Percentiles rank a stretch among this genome's conserved stretches.
These are phyloP conservation scores for Caenorhabditis remanei DNA, from an alignment of 1,140 invertebrate species.

Conservation along the genomic window DNA sequence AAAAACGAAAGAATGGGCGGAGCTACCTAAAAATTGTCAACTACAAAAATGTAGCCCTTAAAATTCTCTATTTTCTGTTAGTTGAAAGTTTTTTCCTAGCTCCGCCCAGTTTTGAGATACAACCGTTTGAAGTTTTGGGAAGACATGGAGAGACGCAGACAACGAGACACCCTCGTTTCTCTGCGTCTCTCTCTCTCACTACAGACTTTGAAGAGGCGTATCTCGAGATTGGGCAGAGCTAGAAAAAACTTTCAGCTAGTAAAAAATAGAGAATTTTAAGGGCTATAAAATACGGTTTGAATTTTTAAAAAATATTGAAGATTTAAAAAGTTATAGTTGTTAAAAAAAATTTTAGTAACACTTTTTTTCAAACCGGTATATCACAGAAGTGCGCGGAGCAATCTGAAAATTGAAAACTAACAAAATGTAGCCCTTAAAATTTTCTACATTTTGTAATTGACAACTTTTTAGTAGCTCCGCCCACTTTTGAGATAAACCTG, in stretches of 20 bases:
- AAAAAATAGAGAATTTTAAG: too few relatives aligned
- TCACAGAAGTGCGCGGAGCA: neutral
- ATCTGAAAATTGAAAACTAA: neutral
- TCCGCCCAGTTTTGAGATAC: neutral
- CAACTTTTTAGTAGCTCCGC: neutral
- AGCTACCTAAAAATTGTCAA: neutral
- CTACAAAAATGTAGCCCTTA: neutral
- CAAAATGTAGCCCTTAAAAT: neutral
- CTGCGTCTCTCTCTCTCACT: neutral
- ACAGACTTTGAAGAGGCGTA: neutral
- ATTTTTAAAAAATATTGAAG: too few relatives aligned
- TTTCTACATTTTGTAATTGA: neutral
- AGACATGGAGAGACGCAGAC: neutral
- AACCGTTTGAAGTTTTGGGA: neutral
- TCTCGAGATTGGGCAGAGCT: neutral
- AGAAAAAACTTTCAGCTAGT: neutral
- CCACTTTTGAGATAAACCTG: neutral
- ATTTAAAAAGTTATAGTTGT: too few relatives aligned
- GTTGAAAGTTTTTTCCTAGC: neutral
- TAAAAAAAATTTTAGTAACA: too few relatives aligned
- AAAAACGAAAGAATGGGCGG: too few relatives aligned
- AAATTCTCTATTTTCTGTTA: neutral
- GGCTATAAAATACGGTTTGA: too few relatives aligned
- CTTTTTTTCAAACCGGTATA: neutral
- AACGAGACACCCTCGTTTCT: neutral